Base-by-base conservation (phyloP, 2,888 invertebrate species). In the Eretmocerus hayati region DNA sequence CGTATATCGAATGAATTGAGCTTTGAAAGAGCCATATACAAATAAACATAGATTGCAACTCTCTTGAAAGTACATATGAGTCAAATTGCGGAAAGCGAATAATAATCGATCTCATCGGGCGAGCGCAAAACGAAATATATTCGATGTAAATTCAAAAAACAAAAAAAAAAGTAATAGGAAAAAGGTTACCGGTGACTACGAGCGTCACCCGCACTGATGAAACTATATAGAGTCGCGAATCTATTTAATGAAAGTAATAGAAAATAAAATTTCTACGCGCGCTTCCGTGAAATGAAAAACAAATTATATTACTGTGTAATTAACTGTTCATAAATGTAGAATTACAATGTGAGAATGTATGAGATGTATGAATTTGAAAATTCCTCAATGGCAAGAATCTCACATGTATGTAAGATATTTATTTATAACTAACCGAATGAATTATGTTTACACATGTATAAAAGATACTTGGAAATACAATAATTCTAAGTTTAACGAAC, bases 401-500 rank as follows among this genome's bases (percentile, higher is more conserved):
- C 36, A 35, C 40, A 33, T 26, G 11, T 18, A 23, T n/a, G 26
- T 46, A 40, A 47, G 45, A 44, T 47, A 51, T 51, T 51, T 51
- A 51, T 51, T n/a, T 47, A 44, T 47, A 47, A 39, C 33, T 26
- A 40, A 22, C 39, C n/a, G 23, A 11, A 51, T 48, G 26, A 16
- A 33, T n/a, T n/a, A n/a, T n/a, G n/a, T n/a, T n/a, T n/a, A n/a
- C n/a, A n/a, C 35, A 39, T 42, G 46, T 50, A 50, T 42, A 49
- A 39, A 44, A 42, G 20, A 38, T 23, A 38, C 23, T 19, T 15
- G 19, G 36, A 45, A 31, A 47, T 44, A 51, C 26, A 47, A 15
- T 44, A 47, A 21, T 31, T 43, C 32, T 44, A 52, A 52, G 44
- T 48, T 45, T 48, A 47, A 23, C 26, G 35, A 40, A 48, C 30